Evolutionary conservation across 2,797 vertebrate species (phyloP).

Genomic region (Enteromius treurensis): DNA sequence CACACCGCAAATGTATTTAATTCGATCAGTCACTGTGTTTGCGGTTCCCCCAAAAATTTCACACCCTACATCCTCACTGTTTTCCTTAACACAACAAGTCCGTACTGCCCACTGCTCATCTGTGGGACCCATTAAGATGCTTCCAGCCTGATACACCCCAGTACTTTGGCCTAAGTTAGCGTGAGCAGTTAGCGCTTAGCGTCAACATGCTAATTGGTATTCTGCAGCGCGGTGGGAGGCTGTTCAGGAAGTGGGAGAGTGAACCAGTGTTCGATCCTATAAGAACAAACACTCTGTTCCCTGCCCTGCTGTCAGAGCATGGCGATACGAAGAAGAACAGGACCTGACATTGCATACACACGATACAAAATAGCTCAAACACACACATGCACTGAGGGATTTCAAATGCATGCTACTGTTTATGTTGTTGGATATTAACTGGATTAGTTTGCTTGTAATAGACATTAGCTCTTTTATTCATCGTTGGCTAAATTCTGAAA

Average conservation of each 20-base stretch:
- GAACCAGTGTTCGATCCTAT: constrained; percentile 66
- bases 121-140: constrained; percentile 19
- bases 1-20: constrained; percentile 50
- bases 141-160: constrained; percentile 30
- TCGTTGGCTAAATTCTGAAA: not conserved
- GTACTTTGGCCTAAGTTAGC: constrained; percentile 37
- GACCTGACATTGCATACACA: constrained; percentile 60
- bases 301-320: constrained; percentile 65
- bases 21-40: constrained; percentile 16
- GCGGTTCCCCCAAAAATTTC: not conserved
- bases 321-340: constrained; percentile 53
- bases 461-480: not conserved
- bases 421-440: not conserved
- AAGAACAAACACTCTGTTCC: constrained; percentile 62
- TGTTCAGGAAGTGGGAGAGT: constrained; percentile 73
- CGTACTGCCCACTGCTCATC: not conserved
- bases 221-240: constrained; percentile 71
- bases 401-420: constrained; percentile 10
- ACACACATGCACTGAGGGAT: constrained; percentile 23
- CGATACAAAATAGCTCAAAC: constrained; percentile 26
- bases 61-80: constrained; percentile 2
- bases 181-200: constrained; percentile 61
- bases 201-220: constrained; percentile 80
- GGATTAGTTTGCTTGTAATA: not conserved
- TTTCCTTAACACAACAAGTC: constrained; percentile 2